phyloP scores from a whole-genome alignment of 1,140 invertebrate species.

The Panonychus citri region DNA sequence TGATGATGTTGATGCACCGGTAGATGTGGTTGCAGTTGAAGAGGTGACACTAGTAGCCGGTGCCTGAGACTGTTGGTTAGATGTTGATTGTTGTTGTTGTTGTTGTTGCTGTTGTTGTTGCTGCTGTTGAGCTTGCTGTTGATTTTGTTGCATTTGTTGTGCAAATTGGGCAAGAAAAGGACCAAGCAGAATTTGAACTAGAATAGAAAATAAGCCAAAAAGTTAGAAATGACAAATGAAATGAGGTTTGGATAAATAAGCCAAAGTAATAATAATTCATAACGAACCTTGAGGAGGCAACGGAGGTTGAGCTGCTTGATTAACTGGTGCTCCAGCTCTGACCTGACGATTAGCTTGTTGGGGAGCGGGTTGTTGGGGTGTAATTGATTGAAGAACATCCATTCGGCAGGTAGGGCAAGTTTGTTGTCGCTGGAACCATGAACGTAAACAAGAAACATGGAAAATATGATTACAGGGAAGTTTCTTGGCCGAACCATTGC shows the following conservation, averaged over 20 bases:
- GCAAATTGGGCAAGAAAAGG: neutral
- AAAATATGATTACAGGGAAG: constrained; percentile 98
- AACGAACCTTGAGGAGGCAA: neutral
- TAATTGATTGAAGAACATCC: constrained; percentile 58
- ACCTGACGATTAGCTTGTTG: constrained; percentile 4
- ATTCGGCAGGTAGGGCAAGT: constrained; percentile 96
- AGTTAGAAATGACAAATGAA: neutral
- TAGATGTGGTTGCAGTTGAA: neutral
- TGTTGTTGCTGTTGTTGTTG: constrained; percentile 7
- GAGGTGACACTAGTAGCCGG: too few relatives aligned
- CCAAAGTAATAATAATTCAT: neutral
- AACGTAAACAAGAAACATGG: constrained; percentile 87
- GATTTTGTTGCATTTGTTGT: neutral
- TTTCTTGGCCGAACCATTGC: constrained; percentile 56
- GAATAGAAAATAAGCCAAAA: neutral
- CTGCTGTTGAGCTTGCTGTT: constrained; percentile 6
- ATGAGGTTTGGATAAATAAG: neutral
- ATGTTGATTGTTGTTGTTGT: neutral
- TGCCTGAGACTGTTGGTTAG: too few relatives aligned
- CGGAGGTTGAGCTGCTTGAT: neutral
- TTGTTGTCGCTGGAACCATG: constrained; percentile 98
- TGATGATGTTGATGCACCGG: neutral
- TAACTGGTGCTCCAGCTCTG: neutral
- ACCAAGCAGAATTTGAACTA: neutral
- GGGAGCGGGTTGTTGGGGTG: constrained; percentile 10